Base-by-base conservation (phyloP, 2,888 invertebrate genomes). In the Mylabris sibirica region DNA sequence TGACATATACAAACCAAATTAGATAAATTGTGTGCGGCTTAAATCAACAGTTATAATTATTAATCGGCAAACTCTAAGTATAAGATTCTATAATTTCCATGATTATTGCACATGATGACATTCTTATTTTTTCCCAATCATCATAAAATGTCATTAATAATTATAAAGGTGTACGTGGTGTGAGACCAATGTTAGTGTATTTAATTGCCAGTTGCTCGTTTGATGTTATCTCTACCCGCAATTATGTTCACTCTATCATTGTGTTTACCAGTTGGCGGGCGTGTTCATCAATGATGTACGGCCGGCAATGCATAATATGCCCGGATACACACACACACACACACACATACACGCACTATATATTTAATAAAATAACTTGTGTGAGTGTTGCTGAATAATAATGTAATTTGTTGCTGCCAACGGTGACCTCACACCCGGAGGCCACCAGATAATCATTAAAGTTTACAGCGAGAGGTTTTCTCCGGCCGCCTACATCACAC, bases 331-430 rank as follows among this genome's bases (percentile, higher is more conserved):
- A 66, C 30, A 6, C 4, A 30, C 30, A 30, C 30, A 30, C 30
- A 30, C 30, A 30, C 8, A 30, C 30, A 8, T 8, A 30, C 30
- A 30, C 4, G n/a, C n/a, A n/a, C 74, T 77, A 78, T 80, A 79
- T 80, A 80, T 79, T 81, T 79, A 80, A 80, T 80, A 79, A 80
- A 80, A 79, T 78, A 73, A 76, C 78, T 68, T 78, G 76, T 78
- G 79, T 77, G 77, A 79, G 79, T 77, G 79, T 79, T 77, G 79
- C 78, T 81, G 81, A 80, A 81, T 81, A 81, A 81, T 81, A 81
- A 80, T 80, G 81, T 80, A 80, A 81, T 81, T 82, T 82, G 82
- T 82, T 79, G 80, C 79, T 81, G 81, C 80, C 80, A 81, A 79
- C 79, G 73, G 75, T 81, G 81, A 81, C 80, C 80, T 78, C 78